Percentiles rank a stretch among this genome's conserved stretches.
These are phyloP conservation scores for Melanchra persicariae DNA, from an alignment of 2,888 invertebrate species.

Conservation along the genomic window DNA sequence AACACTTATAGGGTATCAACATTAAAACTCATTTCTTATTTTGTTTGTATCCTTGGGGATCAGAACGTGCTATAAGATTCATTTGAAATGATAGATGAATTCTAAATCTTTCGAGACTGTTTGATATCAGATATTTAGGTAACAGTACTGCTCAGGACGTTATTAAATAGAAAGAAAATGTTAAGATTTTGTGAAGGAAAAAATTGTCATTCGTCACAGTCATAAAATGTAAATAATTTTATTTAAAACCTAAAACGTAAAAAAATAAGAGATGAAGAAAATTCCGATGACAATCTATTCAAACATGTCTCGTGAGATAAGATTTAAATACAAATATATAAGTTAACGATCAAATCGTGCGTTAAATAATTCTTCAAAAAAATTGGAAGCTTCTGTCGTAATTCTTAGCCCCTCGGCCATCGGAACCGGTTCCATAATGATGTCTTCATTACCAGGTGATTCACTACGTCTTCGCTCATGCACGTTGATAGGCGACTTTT, in stretches of 20 bases:
- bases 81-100: constrained; percentile 76
- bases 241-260: not conserved
- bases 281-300: constrained; percentile 26
- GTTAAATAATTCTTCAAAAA: constrained; percentile 54
- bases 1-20: constrained; percentile 77
- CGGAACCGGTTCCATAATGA: constrained; percentile 86
- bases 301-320: constrained; percentile 44
- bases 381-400: constrained; percentile 56
- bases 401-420: constrained; percentile 64
- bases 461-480: constrained; percentile 78
- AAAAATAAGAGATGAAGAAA: constrained; percentile 17
- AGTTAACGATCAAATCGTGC: constrained; percentile 47
- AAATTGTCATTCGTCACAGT: constrained; percentile 1
- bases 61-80: constrained; percentile 64
- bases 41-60: constrained; percentile 79
- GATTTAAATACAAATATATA: constrained; percentile 60
- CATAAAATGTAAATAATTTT: constrained; percentile 1
- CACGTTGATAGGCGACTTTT: constrained; percentile 69
- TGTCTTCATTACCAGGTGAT: constrained; percentile 88
- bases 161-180: constrained; percentile 14
- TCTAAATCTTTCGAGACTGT: constrained; percentile 59
- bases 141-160: constrained; percentile 2
- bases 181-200: not conserved
- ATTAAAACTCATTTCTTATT: constrained; percentile 73
- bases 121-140: constrained; percentile 11